phyloP scores from a whole-genome alignment of 2,113 vertebrate genomes.

The Misgurnus mizolepis region DNA sequence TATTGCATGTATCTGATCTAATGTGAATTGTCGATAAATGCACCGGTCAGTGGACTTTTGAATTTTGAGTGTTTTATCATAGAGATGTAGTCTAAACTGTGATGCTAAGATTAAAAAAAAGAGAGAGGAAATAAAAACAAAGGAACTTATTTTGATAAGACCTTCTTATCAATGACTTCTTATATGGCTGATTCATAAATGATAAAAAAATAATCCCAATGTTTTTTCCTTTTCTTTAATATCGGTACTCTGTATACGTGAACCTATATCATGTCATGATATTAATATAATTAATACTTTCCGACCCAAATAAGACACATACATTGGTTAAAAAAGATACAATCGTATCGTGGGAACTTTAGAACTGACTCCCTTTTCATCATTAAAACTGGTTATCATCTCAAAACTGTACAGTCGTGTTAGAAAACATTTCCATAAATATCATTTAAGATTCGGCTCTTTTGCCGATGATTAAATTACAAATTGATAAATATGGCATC shows the following conservation, averaged over 20 bases:
- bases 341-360: slow-evolving; percentile 85
- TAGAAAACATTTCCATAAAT: slow-evolving; percentile 99
- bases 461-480: slow-evolving; percentile 99
- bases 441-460: slow-evolving; percentile 98
- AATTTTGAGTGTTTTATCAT: slow-evolving; percentile 63
- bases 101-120: slow-evolving; percentile 67
- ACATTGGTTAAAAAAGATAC: slow-evolving; percentile 81
- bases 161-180: slow-evolving; percentile 37
- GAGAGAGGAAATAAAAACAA: slow-evolving; percentile 46
- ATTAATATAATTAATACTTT: slow-evolving; percentile 78
- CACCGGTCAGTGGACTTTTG: slow-evolving; percentile 63
- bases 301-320: slow-evolving; percentile 81
- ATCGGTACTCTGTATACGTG: slow-evolving; percentile 72
- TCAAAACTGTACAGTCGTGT: slow-evolving; percentile 98
- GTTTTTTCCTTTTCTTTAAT: slow-evolving; percentile 62
- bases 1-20: slow-evolving; percentile 56
- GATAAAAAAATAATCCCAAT: slow-evolving; percentile 29
- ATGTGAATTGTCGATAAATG: slow-evolving; percentile 62
- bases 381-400: slow-evolving; percentile 95
- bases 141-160: slow-evolving; percentile 63
- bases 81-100: slow-evolving; percentile 72
- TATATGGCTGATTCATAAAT: slow-evolving; percentile 64
- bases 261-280: slow-evolving; percentile 75
- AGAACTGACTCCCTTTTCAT: slow-evolving; percentile 95
- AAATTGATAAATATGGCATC: slow-evolving; percentile 99